Conservation (phyloP, 2,888 invertebrate species). For the Rhogogaster chlorosoma region DNA sequence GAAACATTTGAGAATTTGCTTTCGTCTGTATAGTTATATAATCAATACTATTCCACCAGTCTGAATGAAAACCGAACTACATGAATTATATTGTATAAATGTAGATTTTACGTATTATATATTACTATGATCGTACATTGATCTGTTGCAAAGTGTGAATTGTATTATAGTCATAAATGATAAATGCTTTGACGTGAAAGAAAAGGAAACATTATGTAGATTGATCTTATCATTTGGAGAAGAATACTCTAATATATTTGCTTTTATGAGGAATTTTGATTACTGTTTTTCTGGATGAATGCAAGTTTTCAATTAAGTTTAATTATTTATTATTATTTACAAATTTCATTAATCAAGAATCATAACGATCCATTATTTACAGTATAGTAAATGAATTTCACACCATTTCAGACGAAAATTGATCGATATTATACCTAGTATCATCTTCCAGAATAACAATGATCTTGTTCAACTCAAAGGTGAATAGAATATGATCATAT, state of each 20-base stretch:
- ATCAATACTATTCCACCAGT: background rate
- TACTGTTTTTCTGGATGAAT: conserved; percentile 19
- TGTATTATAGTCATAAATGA: conserved; percentile 4
- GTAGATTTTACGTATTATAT: background rate
- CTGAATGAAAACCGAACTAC: background rate
- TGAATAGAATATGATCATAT: background rate
- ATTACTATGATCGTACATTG: background rate
- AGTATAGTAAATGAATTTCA: conserved; percentile 4
- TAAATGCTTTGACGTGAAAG: conserved; percentile 21
- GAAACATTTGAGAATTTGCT: background rate
- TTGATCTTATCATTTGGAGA: background rate
- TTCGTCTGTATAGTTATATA: background rate
- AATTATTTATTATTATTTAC: conserved; percentile 11
- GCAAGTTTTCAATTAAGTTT: background rate
- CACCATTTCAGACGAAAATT: conserved; percentile 9
- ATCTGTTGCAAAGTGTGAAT: conserved; percentile 17
- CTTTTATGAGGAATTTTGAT: background rate
- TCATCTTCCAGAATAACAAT: conserved; percentile 35
- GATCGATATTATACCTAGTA: background rate
- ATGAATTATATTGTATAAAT: conserved; percentile 11
- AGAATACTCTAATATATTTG: conserved; percentile 2
- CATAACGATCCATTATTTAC: conserved; percentile 21
- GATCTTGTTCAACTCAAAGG: background rate
- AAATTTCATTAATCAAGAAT: conserved; percentile 19
- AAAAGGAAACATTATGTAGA: background rate